These are phyloP conservation scores for Ethmia dodecea DNA, from an alignment of 2,888 invertebrate genomes.

Conservation along the genomic window DNA sequence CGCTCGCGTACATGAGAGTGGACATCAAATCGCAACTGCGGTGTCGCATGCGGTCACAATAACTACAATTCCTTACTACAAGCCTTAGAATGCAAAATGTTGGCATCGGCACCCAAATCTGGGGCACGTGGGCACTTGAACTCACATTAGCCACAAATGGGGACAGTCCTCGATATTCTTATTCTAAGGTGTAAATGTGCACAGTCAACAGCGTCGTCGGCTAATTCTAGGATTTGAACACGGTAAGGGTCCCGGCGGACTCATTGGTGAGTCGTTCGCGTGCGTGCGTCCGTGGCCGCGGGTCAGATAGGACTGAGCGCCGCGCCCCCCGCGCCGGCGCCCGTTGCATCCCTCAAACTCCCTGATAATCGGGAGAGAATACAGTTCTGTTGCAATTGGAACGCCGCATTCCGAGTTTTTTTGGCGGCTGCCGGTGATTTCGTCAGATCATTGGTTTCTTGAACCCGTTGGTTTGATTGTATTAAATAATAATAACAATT, in stretches of 20 bases:
- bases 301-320: constrained; percentile 53
- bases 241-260: constrained; percentile 49
- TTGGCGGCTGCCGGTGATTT: constrained; percentile 62
- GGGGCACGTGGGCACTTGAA: constrained; percentile 67
- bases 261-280: constrained; percentile 47
- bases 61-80: too few species aligned
- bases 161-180: constrained; percentile 55
- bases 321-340: constrained; percentile 23
- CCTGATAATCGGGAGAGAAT: constrained; percentile 71
- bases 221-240: constrained; percentile 35
- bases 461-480: constrained; percentile 31
- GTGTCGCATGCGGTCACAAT: constrained; percentile 48
- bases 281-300: constrained; percentile 45
- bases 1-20: too few species aligned
- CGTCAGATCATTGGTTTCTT: constrained; percentile 50
- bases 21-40: constrained; percentile 26
- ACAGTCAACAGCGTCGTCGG: constrained; percentile 52
- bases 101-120: constrained; percentile 61
- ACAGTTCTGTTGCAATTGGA: constrained; percentile 67
- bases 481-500: too few species aligned
- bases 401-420: constrained; percentile 63
- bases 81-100: constrained; percentile 51
- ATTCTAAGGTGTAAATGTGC: constrained; percentile 36
- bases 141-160: constrained; percentile 70
- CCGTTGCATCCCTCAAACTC: constrained; percentile 68